Evolutionary conservation across 2,797 vertebrate genomes (phyloP).

Genomic region (Smutsia temminckii): DNA sequence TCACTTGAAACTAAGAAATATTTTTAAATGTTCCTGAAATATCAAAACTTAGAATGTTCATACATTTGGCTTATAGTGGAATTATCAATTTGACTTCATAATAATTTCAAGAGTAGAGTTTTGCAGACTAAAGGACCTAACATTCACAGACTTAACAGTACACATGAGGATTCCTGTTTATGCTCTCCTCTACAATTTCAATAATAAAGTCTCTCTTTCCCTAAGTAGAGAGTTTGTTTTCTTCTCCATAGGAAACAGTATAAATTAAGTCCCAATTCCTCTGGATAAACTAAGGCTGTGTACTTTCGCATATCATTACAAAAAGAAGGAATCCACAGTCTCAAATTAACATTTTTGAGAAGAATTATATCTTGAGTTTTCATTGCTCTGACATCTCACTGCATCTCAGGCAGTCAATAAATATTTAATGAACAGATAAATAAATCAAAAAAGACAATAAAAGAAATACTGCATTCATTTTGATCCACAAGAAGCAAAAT

Average conservation of each 20-base stretch:
- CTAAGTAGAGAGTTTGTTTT: background rate
- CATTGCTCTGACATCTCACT: background rate
- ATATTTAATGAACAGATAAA: background rate
- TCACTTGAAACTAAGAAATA: background rate
- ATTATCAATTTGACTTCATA: background rate
- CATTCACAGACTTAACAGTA: background rate
- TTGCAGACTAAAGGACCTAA: background rate
- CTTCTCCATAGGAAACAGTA: background rate
- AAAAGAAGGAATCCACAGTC: background rate
- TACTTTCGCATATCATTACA: background rate
- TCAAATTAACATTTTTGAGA: background rate
- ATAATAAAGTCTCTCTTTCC: background rate
- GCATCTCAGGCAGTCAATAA: background rate
- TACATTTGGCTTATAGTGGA: background rate
- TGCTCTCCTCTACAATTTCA: background rate
- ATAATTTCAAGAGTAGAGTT: background rate
- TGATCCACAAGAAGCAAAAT: background rate
- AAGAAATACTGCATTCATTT: conserved; percentile 24
- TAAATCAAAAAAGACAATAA: background rate
- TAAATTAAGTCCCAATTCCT: background rate
- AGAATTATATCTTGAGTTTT: background rate
- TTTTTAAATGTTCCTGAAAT: conserved; percentile 4
- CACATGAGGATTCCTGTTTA: background rate
- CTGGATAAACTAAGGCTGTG: background rate
- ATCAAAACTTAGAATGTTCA: background rate